Base-by-base conservation (phyloP, 1,140 invertebrate species). In the Drosophila leontia region DNA sequence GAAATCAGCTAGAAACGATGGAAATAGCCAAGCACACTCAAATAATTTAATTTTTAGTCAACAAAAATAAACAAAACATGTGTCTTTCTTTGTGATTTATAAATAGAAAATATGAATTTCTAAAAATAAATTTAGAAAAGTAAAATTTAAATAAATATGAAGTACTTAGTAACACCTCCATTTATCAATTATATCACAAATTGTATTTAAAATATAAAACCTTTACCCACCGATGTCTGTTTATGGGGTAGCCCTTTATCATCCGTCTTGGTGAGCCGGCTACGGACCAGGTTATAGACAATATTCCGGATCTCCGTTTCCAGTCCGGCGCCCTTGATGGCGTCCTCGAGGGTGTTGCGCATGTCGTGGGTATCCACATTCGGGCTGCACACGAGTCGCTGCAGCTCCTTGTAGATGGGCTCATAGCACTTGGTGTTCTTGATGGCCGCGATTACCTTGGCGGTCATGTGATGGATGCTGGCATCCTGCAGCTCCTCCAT, bases 281-380 rank as follows among this genome's bases (percentile, higher is more conserved):
- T 91, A 37, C 96, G 94, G 17, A 96, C 93, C 95, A 96, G 96
- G 88, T 97, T 96, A 92, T 95, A 98, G 23, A 97, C 95, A 29
- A 96, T 96, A 80, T 98, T 98, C 76, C 96, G 94, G 44, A 97
- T 94, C 90, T 97, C 96, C 12, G 95, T 96, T 92, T 97, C 96
- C 63, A 97, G 93, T 39, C 96, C 96, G 70, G 95, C 95, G 61
- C 94, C 94, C 93, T 95, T 96, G 91, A 98, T 95, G 17, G 95
- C 95, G 61, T 95, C 94, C 65, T 96, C 93, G 58, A 98, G 93
- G 0, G 96, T 96, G 75, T 95, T 95, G 92, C 96, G 96, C 83
- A 98, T 97, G 91, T 97, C 95, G 50, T 96, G 94, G 74, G 95
- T 95, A 83, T 95, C 95, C 11, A 97, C 96, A 64, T 93, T 94